Conservation (phyloP, 2,113 vertebrate species). For the Oreochromis tanganicae region DNA sequence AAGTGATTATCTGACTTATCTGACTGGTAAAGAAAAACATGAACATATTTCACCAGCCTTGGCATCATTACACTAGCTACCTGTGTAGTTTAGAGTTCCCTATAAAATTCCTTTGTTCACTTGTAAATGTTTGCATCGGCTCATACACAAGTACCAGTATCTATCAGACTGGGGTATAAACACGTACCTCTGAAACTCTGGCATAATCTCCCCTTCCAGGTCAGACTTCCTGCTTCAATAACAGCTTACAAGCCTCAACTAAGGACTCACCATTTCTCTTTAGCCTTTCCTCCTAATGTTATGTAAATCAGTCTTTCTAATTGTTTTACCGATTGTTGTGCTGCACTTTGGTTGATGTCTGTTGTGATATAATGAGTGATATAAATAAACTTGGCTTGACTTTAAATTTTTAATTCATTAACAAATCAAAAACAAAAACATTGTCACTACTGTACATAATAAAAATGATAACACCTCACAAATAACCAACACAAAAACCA, state of each 20-base stretch:
- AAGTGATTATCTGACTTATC: no score
- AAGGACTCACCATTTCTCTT: fast-evolving
- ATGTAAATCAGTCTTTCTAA: neutral
- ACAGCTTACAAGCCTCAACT: neutral
- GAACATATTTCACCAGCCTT: neutral
- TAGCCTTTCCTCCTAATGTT: fast-evolving
- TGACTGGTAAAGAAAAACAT: neutral
- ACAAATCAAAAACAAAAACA: neutral
- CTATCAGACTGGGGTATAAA: neutral
- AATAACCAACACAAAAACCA: neutral
- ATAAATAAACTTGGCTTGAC: neutral
- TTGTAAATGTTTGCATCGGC: neutral
- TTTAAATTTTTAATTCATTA: neutral
- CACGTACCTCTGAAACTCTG: neutral
- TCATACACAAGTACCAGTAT: neutral
- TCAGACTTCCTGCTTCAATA: neutral
- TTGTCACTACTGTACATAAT: neutral
- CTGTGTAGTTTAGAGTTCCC: neutral
- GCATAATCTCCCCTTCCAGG: neutral
- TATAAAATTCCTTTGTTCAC: neutral
- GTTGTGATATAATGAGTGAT: neutral
- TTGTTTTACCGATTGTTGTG: neutral
- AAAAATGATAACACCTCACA: neutral
- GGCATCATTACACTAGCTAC: neutral
- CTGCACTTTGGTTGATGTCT: neutral